phyloP scores from a whole-genome alignment of 2,797 vertebrate genomes.

The Eurystomus glaucurus region DNA sequence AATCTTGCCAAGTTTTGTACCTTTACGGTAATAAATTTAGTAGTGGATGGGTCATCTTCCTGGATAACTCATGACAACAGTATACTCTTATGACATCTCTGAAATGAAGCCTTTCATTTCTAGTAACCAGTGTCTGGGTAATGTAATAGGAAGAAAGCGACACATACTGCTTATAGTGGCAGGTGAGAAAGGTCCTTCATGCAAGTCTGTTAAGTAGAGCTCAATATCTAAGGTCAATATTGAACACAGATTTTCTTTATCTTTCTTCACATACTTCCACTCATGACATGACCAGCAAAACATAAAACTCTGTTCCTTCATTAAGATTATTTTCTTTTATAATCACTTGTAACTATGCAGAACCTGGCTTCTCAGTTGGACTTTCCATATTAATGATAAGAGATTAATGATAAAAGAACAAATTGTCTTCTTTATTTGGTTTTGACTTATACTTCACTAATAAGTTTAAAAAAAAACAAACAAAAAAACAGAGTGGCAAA shows the following conservation, averaged over 20 bases:
- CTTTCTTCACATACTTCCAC: background rate
- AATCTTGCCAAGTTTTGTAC: background rate
- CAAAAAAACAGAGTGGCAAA: slow-evolving; percentile 46
- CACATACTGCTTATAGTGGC: background rate
- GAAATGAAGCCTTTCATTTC: background rate
- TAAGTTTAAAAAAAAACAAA: slow-evolving; percentile 27
- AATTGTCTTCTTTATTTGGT: slow-evolving; percentile 28
- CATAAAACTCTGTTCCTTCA: background rate
- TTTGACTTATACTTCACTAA: slow-evolving; percentile 27
- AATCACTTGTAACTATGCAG: background rate
- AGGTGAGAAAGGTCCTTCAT: background rate
- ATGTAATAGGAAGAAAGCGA: background rate
- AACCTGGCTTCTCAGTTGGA: background rate
- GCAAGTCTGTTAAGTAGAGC: background rate
- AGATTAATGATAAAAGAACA: slow-evolving; percentile 36
- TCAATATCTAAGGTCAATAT: background rate
- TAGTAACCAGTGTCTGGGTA: background rate
- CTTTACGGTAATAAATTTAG: background rate
- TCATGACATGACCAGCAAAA: background rate
- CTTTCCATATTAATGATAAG: slow-evolving; percentile 33
- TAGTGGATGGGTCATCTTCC: background rate
- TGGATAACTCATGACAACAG: background rate
- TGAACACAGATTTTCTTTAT: background rate
- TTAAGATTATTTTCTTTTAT: background rate
- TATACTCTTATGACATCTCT: background rate